Base-by-base conservation (phyloP, 2,888 invertebrate genomes). In the Tipula confusa region DNA sequence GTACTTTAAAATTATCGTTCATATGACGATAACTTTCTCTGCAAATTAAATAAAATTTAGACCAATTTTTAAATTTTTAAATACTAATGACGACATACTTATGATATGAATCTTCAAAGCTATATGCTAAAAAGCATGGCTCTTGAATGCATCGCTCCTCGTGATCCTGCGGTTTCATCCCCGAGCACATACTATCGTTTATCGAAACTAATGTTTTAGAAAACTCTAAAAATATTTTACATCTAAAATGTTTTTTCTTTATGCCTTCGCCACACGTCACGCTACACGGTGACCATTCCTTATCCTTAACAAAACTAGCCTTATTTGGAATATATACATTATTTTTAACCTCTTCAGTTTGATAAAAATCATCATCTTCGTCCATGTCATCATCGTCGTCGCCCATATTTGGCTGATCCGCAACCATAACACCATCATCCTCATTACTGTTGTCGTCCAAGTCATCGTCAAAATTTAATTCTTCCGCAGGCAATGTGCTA, bases 211-310 rank as follows among this genome's bases (percentile, higher is more conserved):
- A 94, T 0, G 97, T 97, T 86, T 95, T 92, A 84, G 97, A 96
- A 89, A 97, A 97, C 89, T 97, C 97, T 85, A 98, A 91, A 90
- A 96, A 97, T 87, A 98, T 97, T 91, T 96, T 97, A 91, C 99
- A 99, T 86, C 95, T 94, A n/a, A 97, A 97, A 86, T 94, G 93
- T 36, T 98, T 93, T 85, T 93, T 94, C n/a, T 95, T 92, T 86
- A 95, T 91, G 0, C 98, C 98, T 88, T 96, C 95, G 0, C 98
- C 98, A 88, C 98, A 98, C 0, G 95, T 94, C 0, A 95, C 95
- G 86, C 96, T 97, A 91, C 98, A 99, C 0, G 95, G 93, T 1
- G 97, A 94, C 98, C 98, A 98, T 83, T 96, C 95, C 9, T 90
- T 90, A 84, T 97, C 97, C 85, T 96, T 94, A 87, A 97, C 95